Conservation (phyloP, 1,140 invertebrate genomes). For the Theocolax elegans region DNA sequence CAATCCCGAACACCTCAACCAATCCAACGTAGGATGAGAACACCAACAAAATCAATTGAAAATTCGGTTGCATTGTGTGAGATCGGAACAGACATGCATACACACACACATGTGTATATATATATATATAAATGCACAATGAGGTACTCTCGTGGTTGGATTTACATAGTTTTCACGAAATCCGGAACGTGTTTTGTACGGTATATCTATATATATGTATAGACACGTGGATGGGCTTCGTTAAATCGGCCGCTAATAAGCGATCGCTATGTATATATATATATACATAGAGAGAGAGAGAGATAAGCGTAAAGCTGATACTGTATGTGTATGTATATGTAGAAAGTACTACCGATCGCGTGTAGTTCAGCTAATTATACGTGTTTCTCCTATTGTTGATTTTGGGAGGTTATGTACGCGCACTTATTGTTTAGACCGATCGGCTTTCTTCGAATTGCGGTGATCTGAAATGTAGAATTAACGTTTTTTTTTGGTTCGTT, state of each 20-base stretch:
- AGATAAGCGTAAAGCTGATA: constrained; percentile 22
- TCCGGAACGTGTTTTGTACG: neutral
- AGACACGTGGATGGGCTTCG: neutral
- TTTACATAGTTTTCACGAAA: constrained; percentile 30
- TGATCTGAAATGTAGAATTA: too few species aligned
- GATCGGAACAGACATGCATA: too few species aligned
- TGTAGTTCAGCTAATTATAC: constrained; percentile 30
- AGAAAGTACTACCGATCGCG: constrained; percentile 16
- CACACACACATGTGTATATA: neutral
- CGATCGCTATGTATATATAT: constrained; percentile 12
- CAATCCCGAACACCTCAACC: neutral
- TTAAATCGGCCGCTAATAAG: constrained; percentile 35
- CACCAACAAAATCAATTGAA: constrained; percentile 8
- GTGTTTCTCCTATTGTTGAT: neutral
- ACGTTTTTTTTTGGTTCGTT: too few species aligned
- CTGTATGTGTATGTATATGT: neutral
- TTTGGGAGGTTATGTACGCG: neutral
- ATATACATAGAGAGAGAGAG: too few species aligned
- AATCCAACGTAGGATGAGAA: neutral
- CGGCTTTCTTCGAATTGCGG: too few species aligned
- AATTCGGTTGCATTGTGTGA: too few species aligned
- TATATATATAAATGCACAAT: neutral
- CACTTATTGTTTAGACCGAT: too few species aligned
- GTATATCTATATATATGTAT: neutral
- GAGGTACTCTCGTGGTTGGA: constrained; percentile 10